Base-by-base conservation (phyloP, 2,888 invertebrate species). In the Sisyra nigra region DNA sequence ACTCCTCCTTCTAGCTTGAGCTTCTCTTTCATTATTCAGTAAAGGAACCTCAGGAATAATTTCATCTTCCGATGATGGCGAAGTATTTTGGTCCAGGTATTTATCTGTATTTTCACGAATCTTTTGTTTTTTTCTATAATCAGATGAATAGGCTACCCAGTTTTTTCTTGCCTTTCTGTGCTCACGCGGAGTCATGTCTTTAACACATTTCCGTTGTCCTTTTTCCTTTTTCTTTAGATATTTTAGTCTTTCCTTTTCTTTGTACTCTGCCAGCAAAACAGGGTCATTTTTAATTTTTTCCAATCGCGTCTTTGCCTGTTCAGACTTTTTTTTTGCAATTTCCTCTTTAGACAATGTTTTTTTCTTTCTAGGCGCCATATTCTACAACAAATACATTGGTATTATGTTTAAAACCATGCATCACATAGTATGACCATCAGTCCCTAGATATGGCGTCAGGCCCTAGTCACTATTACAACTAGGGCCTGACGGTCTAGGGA, bases 201-300 rank as follows among this genome's bases (percentile, higher is more conserved):
- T 40, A 30, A 46, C 18, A 45, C 42, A 49, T 46, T 49, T 48
- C 10, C 45, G 19, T 44, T 45, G 44, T 44, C 40, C 41, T 44
- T 32, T 44, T 17, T 42, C 40, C 41, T n/a, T n/a, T n/a, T n/a
- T n/a, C n/a, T n/a, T n/a, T n/a, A n/a, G n/a, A n/a, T n/a, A n/a
- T n/a, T n/a, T n/a, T n/a, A n/a, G n/a, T n/a, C n/a, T n/a, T n/a
- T n/a, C n/a, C n/a, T n/a, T n/a, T n/a, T n/a, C n/a, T n/a, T n/a
- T n/a, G n/a, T n/a, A n/a, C n/a, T n/a, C n/a, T n/a, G n/a, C n/a
- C n/a, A n/a, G n/a, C n/a, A n/a, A n/a, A n/a, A n/a, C n/a, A n/a
- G n/a, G n/a, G n/a, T n/a, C n/a, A n/a, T n/a, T n/a, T n/a, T n/a
- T n/a, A n/a, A n/a, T n/a, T n/a, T n/a, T n/a, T n/a, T n/a, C n/a